Evolutionary conservation across 64 coral and sea anemone species (phyloP).

Genomic region (Cladopsammia gracilis): DNA sequence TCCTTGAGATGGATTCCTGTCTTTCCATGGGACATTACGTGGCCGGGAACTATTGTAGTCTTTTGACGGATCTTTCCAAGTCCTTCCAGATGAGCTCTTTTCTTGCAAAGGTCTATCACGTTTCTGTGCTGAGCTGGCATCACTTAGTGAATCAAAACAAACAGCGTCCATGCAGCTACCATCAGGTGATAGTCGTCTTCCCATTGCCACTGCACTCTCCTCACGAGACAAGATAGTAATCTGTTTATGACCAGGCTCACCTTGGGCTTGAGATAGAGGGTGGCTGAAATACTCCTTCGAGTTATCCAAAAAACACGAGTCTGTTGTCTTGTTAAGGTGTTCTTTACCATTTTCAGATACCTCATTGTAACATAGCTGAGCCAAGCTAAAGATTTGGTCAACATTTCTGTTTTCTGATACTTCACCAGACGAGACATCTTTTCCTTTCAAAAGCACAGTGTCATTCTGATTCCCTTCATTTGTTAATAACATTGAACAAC

Average conservation of each 20-base stretch:
- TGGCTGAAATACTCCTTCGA: neutral
- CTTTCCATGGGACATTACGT: neutral
- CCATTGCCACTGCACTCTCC: neutral
- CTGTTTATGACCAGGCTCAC: neutral
- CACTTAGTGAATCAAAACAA: slow-evolving; percentile 2
- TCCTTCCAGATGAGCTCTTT: neutral
- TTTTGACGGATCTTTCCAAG: neutral
- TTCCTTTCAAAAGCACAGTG: neutral
- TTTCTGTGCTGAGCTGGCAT: neutral
- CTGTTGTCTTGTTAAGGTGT: neutral
- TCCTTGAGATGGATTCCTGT: neutral
- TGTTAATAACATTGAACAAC: neutral
- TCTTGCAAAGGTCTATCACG: neutral
- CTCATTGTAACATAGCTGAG: neutral
- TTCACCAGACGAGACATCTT: too few relatives aligned
- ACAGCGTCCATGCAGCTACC: slow-evolving; percentile 19
- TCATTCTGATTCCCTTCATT: neutral
- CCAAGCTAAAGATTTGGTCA: neutral
- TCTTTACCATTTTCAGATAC: neutral
- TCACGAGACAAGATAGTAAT: slow-evolving; percentile 30
- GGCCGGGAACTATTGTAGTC: neutral
- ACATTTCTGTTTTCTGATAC: neutral
- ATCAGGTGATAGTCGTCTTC: slow-evolving; percentile 34
- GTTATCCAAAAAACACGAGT: neutral
- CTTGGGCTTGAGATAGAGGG: neutral